Conservation (phyloP, 2,113 vertebrate genomes). For the Rhinoderma darwinii region DNA sequence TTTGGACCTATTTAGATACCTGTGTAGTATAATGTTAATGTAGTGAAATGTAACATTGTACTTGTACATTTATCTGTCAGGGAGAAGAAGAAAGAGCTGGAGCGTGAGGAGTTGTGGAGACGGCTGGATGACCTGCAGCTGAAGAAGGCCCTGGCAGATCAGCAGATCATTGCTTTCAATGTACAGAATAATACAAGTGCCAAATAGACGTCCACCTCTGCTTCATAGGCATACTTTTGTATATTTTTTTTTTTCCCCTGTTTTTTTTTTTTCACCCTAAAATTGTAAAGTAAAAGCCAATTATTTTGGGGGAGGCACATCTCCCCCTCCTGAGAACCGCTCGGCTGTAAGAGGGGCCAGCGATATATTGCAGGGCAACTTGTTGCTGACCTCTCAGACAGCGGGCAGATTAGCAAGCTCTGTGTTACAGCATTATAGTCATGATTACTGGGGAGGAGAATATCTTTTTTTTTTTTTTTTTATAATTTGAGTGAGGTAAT, state of each 20-base stretch:
- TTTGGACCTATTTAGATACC: no score
- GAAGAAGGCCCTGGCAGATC: conserved; percentile 73
- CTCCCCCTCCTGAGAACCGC: not conserved
- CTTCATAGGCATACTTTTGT: conserved; percentile 67
- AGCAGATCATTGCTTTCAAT: conserved; percentile 82
- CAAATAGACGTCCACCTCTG: conserved; percentile 75
- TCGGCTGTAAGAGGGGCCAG: not conserved
- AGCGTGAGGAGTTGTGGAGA: conserved; percentile 94
- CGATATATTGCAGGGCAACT: conserved; percentile 45
- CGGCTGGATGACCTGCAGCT: conserved; percentile 88
- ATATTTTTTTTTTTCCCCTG: conserved; percentile 58
- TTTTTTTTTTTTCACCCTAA: conserved; percentile 66
- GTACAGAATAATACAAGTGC: conserved; percentile 78
- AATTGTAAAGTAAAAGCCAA: conserved; percentile 69
- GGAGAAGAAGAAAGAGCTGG: conserved; percentile 97
- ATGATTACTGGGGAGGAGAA: conserved; percentile 77
- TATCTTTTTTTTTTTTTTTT: conserved; percentile 62
- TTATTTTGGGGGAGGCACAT: not conserved
- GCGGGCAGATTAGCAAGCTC: not conserved
- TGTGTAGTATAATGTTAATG: no score
- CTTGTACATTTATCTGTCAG: no score
- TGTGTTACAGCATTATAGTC: conserved; percentile 68
- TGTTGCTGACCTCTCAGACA: not conserved
- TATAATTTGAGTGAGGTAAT: conserved; percentile 78
- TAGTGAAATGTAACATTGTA: no score